Conservation (phyloP, 2,888 invertebrate species). For the Lobophora halterata region DNA sequence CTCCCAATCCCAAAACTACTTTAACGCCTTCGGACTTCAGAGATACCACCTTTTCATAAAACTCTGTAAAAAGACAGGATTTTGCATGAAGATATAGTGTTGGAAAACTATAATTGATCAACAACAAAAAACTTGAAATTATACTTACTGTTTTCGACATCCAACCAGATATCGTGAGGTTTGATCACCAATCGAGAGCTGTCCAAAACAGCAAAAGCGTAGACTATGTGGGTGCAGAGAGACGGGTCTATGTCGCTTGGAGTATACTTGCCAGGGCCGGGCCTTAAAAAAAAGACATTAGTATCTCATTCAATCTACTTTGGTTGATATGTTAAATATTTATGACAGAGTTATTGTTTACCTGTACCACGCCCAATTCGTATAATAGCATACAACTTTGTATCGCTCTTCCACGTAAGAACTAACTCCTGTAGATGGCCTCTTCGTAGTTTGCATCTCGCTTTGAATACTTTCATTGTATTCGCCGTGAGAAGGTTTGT, state of each 20-base stretch:
- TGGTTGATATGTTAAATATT: neutral
- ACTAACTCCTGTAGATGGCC: constrained; percentile 39
- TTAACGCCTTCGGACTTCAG: constrained; percentile 87
- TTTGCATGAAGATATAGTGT: too few relatives aligned
- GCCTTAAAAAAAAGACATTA: constrained; percentile 66
- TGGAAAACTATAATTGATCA: too few relatives aligned
- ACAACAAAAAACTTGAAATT: neutral
- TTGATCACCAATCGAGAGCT: constrained; percentile 87
- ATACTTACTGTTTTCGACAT: constrained; percentile 90
- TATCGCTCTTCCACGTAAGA: constrained; percentile 64
- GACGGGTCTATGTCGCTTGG: constrained; percentile 91
- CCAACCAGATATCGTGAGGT: constrained; percentile 93
- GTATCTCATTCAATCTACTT: neutral
- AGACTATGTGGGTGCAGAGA: constrained; percentile 94
- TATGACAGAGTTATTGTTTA: constrained; percentile 34
- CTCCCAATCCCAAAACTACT: constrained; percentile 93
- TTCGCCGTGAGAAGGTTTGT: constrained; percentile 19
- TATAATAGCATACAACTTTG: constrained; percentile 94
- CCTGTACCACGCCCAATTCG: constrained; percentile 96
- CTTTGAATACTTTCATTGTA: constrained; percentile 31
- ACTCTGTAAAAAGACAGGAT: constrained; percentile 75
- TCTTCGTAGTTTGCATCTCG: constrained; percentile 45
- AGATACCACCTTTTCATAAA: constrained; percentile 91
- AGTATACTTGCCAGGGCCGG: constrained; percentile 88
- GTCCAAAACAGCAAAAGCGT: constrained; percentile 94